A percentile compares a stretch with the other conserved stretches of the same genome.
Evolutionary conservation across 2,888 invertebrate species (phyloP).

Genomic region (Ennomos erosarius): DNA sequence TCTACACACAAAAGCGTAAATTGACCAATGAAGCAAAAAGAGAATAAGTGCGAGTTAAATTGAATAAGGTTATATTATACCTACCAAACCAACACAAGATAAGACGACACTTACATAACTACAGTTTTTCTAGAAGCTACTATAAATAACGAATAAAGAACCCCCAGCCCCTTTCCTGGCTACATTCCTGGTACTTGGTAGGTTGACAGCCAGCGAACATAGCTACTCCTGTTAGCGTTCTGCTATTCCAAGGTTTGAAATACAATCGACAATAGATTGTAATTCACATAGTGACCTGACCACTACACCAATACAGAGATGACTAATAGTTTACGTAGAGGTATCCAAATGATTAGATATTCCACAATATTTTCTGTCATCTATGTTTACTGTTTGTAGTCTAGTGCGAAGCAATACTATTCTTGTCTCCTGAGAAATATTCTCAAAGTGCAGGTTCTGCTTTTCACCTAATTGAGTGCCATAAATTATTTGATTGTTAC

Average conservation of each 20-base stretch:
- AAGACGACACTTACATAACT: too few relatives aligned
- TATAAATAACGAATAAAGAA: too few relatives aligned
- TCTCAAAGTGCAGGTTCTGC: slow-evolving; percentile 5
- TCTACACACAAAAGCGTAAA: too few relatives aligned
- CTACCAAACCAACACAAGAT: too few relatives aligned
- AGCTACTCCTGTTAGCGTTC: neutral
- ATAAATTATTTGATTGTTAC: neutral
- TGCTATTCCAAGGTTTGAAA: slow-evolving; percentile 6
- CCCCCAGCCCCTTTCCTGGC: neutral
- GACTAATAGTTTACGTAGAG: too few relatives aligned
- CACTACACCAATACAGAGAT: slow-evolving; percentile 1
- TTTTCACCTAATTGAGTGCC: neutral
- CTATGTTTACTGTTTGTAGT: too few relatives aligned
- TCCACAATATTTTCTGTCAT: too few relatives aligned
- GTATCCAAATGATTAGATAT: too few relatives aligned
- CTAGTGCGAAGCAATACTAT: neutral
- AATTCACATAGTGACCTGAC: neutral
- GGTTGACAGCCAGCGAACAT: slow-evolving; percentile 2
- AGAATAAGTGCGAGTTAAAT: too few relatives aligned
- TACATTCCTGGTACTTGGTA: neutral
- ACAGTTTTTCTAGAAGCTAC: too few relatives aligned
- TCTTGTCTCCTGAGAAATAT: slow-evolving; percentile 6
- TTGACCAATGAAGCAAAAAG: too few relatives aligned
- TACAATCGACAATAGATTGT: slow-evolving; percentile 7
- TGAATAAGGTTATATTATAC: too few relatives aligned